phyloP scores from a whole-genome alignment of 2,113 vertebrate species.

The Syngnathus scovelli region DNA sequence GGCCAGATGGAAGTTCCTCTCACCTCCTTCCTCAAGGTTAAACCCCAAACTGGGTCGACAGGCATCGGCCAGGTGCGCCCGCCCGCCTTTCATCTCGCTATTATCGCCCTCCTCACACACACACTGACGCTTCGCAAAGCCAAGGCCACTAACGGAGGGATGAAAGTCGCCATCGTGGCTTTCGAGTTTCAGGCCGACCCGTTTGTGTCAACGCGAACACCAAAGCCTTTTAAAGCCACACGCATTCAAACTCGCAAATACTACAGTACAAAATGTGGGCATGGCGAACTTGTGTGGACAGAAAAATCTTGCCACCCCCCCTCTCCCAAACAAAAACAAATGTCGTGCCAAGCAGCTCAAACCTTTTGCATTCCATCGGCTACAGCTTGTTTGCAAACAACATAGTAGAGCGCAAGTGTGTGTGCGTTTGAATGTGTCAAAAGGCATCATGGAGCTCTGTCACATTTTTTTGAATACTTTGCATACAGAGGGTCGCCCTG shows the following conservation, averaged over 20 bases:
- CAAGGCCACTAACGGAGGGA: slow-evolving; percentile 3
- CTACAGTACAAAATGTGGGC: too few relatives aligned
- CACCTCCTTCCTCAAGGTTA: slow-evolving; percentile 55
- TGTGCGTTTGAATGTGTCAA: slow-evolving; percentile 15
- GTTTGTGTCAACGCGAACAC: slow-evolving; percentile 8
- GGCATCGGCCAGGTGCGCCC: slow-evolving; percentile 16
- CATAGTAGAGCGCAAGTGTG: not conserved
- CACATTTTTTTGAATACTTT: slow-evolving; percentile 1
- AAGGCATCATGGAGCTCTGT: not conserved
- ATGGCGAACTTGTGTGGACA: too few relatives aligned
- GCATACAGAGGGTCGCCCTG: slow-evolving; percentile 3
- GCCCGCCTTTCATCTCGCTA: slow-evolving; percentile 31
- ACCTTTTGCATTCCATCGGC: not conserved
- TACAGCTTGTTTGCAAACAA: slow-evolving; percentile 3
- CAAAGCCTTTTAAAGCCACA: too few relatives aligned
- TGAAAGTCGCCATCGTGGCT: slow-evolving; percentile 10
- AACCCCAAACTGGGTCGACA: slow-evolving; percentile 14
- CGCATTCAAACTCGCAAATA: too few relatives aligned
- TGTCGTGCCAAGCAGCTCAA: not conserved
- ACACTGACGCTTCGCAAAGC: slow-evolving; percentile 24
- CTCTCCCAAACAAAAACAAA: too few relatives aligned
- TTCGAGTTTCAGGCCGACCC: slow-evolving; percentile 36
- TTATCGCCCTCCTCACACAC: slow-evolving; percentile 28
- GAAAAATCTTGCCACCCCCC: too few relatives aligned
- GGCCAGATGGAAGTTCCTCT: slow-evolving; percentile 55